Evolutionary conservation across 2,888 invertebrate species (phyloP).

Genomic region (Sinohyriopsis cumingii): DNA sequence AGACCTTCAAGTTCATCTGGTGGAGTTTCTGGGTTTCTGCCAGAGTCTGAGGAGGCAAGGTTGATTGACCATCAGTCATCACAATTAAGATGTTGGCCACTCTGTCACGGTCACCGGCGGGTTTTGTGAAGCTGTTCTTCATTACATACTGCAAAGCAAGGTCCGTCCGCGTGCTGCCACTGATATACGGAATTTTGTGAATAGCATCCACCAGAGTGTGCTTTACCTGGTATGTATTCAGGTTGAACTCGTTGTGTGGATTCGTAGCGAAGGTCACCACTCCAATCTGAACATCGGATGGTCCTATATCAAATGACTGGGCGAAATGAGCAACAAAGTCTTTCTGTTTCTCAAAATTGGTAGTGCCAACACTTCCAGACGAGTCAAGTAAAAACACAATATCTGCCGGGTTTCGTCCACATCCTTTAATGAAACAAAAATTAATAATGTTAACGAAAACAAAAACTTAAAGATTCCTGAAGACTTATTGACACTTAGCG

Average conservation of each 20-base stretch:
- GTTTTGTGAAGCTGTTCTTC: slow-evolving; percentile 47
- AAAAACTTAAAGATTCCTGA: too few relatives aligned
- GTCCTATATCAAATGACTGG: slow-evolving; percentile 53
- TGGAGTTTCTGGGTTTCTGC: slow-evolving; percentile 42
- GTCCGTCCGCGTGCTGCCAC: slow-evolving; percentile 60
- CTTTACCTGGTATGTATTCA: slow-evolving; percentile 46
- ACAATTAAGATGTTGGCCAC: slow-evolving; percentile 58
- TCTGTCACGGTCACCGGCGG: slow-evolving; percentile 47
- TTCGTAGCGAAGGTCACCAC: slow-evolving; percentile 48
- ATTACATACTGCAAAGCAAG: slow-evolving; percentile 54
- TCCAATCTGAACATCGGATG: slow-evolving; percentile 54
- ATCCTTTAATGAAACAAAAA: slow-evolving; percentile 27
- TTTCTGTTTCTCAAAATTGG: slow-evolving; percentile 53
- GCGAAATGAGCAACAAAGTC: slow-evolving; percentile 56
- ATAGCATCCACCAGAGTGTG: slow-evolving; percentile 43
- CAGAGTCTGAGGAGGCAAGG: slow-evolving; percentile 33
- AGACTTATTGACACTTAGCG: too few relatives aligned
- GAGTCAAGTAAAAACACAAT: slow-evolving; percentile 57
- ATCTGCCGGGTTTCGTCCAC: slow-evolving; percentile 54
- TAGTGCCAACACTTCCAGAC: slow-evolving; percentile 49
- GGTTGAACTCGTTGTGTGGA: slow-evolving; percentile 50
- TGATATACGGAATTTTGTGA: slow-evolving; percentile 47
- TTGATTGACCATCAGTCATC: slow-evolving; percentile 57
- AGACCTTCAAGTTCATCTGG: slow-evolving; percentile 37
- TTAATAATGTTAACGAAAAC: too few relatives aligned